Percentiles rank a stretch among this genome's conserved stretches.
phyloP scores from a whole-genome alignment of 2,888 invertebrate species.

The Diabrotica balteata region DNA sequence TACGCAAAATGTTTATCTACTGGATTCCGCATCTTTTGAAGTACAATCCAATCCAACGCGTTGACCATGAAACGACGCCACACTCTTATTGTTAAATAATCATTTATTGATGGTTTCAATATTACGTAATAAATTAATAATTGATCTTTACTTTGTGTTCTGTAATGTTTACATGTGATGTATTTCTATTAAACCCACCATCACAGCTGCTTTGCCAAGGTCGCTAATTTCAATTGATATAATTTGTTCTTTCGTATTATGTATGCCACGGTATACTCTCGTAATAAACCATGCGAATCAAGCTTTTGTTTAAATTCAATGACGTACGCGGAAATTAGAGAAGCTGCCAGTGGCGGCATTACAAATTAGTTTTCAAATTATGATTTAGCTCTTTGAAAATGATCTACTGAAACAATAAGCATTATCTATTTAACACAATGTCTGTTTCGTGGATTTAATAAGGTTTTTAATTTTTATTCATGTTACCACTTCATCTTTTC shows the following conservation, averaged over 20 bases:
- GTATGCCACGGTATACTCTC: background rate
- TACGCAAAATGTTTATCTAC: slow-evolving; percentile 1
- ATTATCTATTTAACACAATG: too few relatives aligned
- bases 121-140: slow-evolving; percentile 11
- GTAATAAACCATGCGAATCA: slow-evolving; percentile 1
- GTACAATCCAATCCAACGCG: background rate
- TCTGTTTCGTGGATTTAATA: too few relatives aligned
- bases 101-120: slow-evolving; percentile 2
- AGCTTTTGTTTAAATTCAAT: slow-evolving; percentile 6
- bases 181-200: slow-evolving; percentile 23
- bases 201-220: slow-evolving; percentile 21
- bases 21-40: background rate
- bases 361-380: too few relatives aligned
- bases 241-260: slow-evolving; percentile 21
- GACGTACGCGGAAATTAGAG: slow-evolving; percentile 3
- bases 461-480: too few relatives aligned
- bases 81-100: slow-evolving; percentile 10
- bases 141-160: slow-evolving; percentile 18
- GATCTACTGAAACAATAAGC: too few relatives aligned
- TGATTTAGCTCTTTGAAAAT: too few relatives aligned
- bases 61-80: slow-evolving; percentile 6
- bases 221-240: slow-evolving; percentile 21
- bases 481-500: too few relatives aligned
- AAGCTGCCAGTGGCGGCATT: too few relatives aligned
- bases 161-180: slow-evolving; percentile 22